Base-by-base conservation (phyloP, 2,888 invertebrate genomes). In the Oscheius myriophilus region DNA sequence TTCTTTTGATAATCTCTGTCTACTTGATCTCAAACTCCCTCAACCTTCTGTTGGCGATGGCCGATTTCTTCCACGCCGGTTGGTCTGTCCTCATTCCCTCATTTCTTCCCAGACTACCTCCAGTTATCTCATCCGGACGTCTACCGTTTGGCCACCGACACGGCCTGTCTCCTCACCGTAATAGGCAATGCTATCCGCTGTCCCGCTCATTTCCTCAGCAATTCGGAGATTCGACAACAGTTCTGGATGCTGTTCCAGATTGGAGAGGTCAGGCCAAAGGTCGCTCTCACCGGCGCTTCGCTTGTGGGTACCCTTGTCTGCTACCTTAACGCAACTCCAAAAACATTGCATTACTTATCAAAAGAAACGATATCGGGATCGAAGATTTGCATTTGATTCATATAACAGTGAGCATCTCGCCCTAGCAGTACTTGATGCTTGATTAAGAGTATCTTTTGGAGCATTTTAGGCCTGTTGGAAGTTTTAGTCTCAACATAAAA, bases 181-280 rank as follows among this genome's bases (percentile, higher is more conserved):
- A 71, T 84, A 21, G 85, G 85, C 9, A 85, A 85, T 61, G 85
- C 84, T 9, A 81, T 85, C n/a, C 70, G 85, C 49, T 84, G 78
- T 58, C 85, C 85, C 3, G 83, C 84, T 6, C 84, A 85, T 57
- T 73, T 86, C 43, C 71, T 79, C 61, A 78, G 81, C 46, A 84
- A 84, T 62, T 75, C 75, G 1, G 85, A 85, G 64, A 82, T 85
- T 45, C 78, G 85, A 23, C 76, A 80, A n/a, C 82, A 85, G 53
- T 81, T 82, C 61, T 43, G 72, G 42, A 70, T 75, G 23, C 69
- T 82, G 74, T 64, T 79, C 43, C 80, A 70, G 26, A 14, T 26
- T 23, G 67, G 54, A 25, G 57, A 57, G 21, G 42, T 39, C 6
- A 23, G 43, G 25, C 26, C 66, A 39, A 66, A 66, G 46, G 58